Conservation (phyloP, 2,797 vertebrate genomes). For the Sebastes hopkinsi region DNA sequence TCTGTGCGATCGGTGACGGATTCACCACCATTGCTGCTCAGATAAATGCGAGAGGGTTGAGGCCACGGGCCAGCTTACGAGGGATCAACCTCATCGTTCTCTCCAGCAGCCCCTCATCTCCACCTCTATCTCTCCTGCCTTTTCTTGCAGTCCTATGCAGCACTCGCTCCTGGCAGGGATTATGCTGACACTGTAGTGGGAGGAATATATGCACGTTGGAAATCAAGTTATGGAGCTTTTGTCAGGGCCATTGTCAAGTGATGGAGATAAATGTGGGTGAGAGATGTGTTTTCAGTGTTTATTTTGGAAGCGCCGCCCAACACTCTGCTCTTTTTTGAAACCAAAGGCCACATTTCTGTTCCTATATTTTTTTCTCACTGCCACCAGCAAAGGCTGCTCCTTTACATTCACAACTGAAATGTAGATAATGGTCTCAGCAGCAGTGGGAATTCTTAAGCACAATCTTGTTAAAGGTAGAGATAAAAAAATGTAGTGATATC, state of each 20-base stretch:
- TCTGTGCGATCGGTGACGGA: slow-evolving; percentile 36
- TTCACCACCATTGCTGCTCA: slow-evolving; percentile 46
- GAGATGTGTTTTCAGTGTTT: slow-evolving; percentile 52
- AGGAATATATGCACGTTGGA: slow-evolving; percentile 60
- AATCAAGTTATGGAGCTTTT: slow-evolving; percentile 72
- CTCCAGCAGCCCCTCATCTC: slow-evolving; percentile 16
- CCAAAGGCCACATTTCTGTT: slow-evolving; percentile 17
- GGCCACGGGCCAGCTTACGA: slow-evolving; percentile 66
- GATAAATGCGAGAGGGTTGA: slow-evolving; percentile 62
- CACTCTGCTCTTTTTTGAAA: slow-evolving; percentile 20
- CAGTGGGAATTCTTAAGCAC: slow-evolving; percentile 47
- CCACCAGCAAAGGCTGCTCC: slow-evolving; percentile 4
- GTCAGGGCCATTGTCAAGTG: slow-evolving; percentile 50
- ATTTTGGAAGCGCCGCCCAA: slow-evolving; percentile 12
- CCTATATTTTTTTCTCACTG: slow-evolving; percentile 12
- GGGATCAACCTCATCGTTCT: slow-evolving; percentile 66
- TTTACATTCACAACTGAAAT: slow-evolving; percentile 42
- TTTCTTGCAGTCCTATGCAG: slow-evolving; percentile 38
- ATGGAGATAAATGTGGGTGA: slow-evolving; percentile 56
- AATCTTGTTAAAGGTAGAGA: slow-evolving; percentile 57
- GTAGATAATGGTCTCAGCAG: slow-evolving; percentile 49
- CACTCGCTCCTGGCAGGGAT: slow-evolving; percentile 70
- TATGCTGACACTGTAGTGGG: slow-evolving; percentile 67
- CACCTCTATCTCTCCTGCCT: slow-evolving; percentile 1
- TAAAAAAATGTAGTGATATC: slow-evolving; percentile 47